These are phyloP conservation scores for Gasteruption jaculator DNA, from an alignment of 2,888 invertebrate genomes.

Conservation along the genomic window DNA sequence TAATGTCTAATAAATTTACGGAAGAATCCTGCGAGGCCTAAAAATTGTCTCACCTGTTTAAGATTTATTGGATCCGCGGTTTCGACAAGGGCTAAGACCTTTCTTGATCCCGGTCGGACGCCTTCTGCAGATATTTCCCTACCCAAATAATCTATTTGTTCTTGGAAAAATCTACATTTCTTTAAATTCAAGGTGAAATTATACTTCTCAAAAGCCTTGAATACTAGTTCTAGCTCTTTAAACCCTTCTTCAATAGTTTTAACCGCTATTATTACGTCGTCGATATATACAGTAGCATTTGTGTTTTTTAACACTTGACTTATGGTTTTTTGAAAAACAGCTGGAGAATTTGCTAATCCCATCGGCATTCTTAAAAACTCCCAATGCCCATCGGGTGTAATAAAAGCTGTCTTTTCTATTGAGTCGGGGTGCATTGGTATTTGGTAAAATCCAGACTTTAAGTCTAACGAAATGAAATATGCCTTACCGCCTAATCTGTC, in stretches of 20 bases:
- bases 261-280: constrained; percentile 28
- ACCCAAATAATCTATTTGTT: constrained; percentile 17
- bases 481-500: constrained; percentile 31
- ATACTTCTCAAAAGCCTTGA: constrained; percentile 17
- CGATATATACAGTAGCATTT: constrained; percentile 27
- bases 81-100: constrained; percentile 3
- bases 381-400: constrained; percentile 43
- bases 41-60: constrained; percentile 14
- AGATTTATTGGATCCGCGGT: not conserved
- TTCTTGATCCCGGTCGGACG: not conserved
- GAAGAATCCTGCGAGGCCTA: constrained; percentile 13
- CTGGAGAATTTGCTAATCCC: constrained; percentile 42
- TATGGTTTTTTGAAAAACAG: constrained; percentile 40
- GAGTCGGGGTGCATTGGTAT: constrained; percentile 38
- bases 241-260: constrained; percentile 22
- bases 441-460: constrained; percentile 39
- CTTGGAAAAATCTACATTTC: constrained; percentile 25
- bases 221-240: constrained; percentile 19
- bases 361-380: constrained; percentile 45
- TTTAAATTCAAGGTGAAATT: constrained; percentile 28
- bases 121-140: constrained; percentile 12
- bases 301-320: constrained; percentile 24
- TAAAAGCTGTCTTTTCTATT: constrained; percentile 39
- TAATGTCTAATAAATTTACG: constrained; percentile 12
- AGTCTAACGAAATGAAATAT: constrained; percentile 36